Evolutionary conservation across 1,140 invertebrate genomes (phyloP).

Genomic region (Leptopilina clavipes): DNA sequence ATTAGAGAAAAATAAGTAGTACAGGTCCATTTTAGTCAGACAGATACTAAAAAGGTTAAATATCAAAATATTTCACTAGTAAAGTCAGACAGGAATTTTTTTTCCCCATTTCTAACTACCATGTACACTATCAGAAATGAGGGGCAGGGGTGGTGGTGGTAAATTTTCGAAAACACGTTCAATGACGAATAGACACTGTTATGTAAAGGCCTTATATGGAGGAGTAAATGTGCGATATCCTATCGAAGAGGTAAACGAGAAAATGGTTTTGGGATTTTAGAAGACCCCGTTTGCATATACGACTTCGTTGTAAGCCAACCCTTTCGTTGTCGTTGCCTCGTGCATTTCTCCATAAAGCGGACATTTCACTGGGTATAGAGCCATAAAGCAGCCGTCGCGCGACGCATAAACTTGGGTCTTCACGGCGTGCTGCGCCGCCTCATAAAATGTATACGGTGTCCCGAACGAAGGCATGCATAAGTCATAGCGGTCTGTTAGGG

Average conservation of each 20-base stretch:
- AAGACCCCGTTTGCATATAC: slow-evolving; percentile 25
- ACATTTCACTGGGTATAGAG: slow-evolving; percentile 51
- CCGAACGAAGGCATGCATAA: slow-evolving; percentile 47
- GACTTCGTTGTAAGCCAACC: slow-evolving; percentile 20
- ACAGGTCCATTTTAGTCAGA: not conserved
- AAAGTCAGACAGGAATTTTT: too few relatives aligned
- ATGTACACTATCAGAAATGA: too few relatives aligned
- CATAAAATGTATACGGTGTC: slow-evolving; percentile 55
- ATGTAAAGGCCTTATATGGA: not conserved
- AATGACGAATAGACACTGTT: too few relatives aligned
- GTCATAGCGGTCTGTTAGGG: slow-evolving; percentile 35
- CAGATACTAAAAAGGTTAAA: too few relatives aligned
- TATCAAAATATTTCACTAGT: too few relatives aligned
- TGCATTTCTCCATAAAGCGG: slow-evolving; percentile 53
- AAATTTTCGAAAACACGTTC: too few relatives aligned
- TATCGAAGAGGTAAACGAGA: slow-evolving; percentile 6
- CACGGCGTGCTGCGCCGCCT: slow-evolving; percentile 45
- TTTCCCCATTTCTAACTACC: too few relatives aligned
- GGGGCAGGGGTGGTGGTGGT: too few relatives aligned
- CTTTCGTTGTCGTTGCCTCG: slow-evolving; percentile 33
- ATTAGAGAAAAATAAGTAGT: too few relatives aligned
- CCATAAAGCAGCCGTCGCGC: slow-evolving; percentile 51
- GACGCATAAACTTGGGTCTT: slow-evolving; percentile 53
- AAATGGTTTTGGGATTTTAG: slow-evolving; percentile 2
- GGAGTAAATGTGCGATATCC: not conserved